These are phyloP conservation scores for Thripadectes ignobilis DNA, from an alignment of 2,797 vertebrate genomes.

Conservation along the genomic window DNA sequence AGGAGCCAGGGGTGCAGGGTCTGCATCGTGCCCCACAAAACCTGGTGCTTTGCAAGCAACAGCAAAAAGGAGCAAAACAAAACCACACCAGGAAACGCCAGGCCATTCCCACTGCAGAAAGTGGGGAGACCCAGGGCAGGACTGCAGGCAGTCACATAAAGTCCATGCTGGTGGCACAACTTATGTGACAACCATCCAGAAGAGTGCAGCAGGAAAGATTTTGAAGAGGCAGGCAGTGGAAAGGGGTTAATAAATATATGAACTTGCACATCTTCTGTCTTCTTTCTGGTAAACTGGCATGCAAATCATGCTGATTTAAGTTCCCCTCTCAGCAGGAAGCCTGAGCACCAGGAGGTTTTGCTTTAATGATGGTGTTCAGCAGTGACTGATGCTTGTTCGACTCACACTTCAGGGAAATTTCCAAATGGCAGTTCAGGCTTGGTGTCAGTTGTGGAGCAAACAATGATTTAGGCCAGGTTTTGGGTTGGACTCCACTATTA, in stretches of 20 bases:
- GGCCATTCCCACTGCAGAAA: background rate
- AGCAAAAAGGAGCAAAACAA: background rate
- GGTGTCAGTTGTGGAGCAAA: background rate
- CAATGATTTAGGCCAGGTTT: background rate
- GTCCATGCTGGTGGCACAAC: background rate
- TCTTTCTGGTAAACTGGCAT: background rate
- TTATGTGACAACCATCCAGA: background rate
- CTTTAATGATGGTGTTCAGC: background rate
- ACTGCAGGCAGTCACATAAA: background rate
- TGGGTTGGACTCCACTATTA: background rate
- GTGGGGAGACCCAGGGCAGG: background rate
- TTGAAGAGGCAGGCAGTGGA: background rate
- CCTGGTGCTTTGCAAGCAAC: background rate
- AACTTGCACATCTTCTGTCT: background rate
- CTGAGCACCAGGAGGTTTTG: background rate
- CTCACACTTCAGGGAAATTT: background rate
- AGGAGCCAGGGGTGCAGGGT: fast-evolving
- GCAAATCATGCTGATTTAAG: background rate
- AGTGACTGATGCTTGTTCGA: fast-evolving
- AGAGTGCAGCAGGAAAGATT: background rate
- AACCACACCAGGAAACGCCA: background rate
- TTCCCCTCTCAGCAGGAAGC: background rate
- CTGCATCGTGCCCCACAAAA: background rate
- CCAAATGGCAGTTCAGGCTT: fast-evolving
- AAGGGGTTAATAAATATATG: background rate